Evolutionary conservation across 2,888 invertebrate species (phyloP), one percentile per base, ranked within the genome.

Genomic region (Ormyrus thymus): DNA sequence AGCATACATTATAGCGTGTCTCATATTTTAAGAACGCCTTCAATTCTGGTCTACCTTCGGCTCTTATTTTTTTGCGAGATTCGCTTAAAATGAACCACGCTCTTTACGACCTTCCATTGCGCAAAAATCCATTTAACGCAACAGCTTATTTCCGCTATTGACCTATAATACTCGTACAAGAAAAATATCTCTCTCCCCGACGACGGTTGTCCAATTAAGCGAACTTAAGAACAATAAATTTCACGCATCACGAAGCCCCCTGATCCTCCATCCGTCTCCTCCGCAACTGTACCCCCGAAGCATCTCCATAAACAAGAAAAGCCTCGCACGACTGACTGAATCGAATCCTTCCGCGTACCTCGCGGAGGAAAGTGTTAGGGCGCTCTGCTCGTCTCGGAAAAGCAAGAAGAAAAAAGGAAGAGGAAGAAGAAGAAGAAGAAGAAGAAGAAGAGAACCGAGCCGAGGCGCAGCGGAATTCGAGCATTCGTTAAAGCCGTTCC

Each of bases 401-500:
- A 15, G 70, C 46, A 59, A n/a, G 45, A 43, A 70, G 29, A 46
- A 61, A 9, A 59, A 53, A 46, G 64, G 59, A 43, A 64, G 65
- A 77, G 15, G 13, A 15, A n/a, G 66, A 55, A 75, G 76, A 76
- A 58, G 72, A 53, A 66, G 51, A 71, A 78, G 56, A 61, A 71
- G 75, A 66, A 48, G 66, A 51, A 71, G 75, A 56, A 61, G 68
- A 72, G 72, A 78, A 80, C 75, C 56, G 62, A 13, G 61, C 13
- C 10, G 45, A 46, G 70, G 55, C 69, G 72, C 55, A 72, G 83
- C 29, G 83, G 85, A 86, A 87, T 87, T 85, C 85, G 87, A 85
- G 85, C 86, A 85, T 86, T 87, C 86, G 86, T 86, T 85, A 86
- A 53, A 64, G 70, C 56, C 80, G 87, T 86, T 87, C 87, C 85